Conservation (phyloP, 2,113 vertebrate species). For the Triplophysa rosa region DNA sequence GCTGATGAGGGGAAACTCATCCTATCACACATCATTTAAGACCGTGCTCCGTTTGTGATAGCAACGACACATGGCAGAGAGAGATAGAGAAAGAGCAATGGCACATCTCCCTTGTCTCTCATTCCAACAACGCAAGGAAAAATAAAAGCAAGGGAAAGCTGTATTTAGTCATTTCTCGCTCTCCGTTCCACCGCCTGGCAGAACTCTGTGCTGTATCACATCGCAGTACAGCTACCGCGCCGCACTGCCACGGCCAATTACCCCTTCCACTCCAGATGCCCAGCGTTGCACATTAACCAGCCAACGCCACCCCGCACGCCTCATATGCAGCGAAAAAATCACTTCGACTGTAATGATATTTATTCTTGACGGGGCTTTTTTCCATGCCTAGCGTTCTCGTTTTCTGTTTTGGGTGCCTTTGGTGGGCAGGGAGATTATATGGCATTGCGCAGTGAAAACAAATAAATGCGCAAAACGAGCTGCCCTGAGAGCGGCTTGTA, state of each 20-base stretch:
- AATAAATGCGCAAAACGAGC: slow-evolving; percentile 72
- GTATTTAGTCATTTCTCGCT: slow-evolving; percentile 64
- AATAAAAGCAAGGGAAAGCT: slow-evolving; percentile 57
- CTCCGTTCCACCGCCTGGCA: slow-evolving; percentile 53
- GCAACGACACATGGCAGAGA: slow-evolving; percentile 42
- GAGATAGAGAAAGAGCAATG: neutral
- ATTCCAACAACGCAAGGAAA: slow-evolving; percentile 26
- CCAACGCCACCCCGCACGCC: slow-evolving; percentile 32
- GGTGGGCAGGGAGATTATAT: slow-evolving; percentile 31
- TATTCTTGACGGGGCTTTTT: slow-evolving; percentile 73
- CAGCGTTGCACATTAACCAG: slow-evolving; percentile 64
- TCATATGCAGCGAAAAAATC: slow-evolving; percentile 65
- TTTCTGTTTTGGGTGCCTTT: slow-evolving; percentile 69
- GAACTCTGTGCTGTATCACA: slow-evolving; percentile 60
- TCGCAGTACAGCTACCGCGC: neutral
- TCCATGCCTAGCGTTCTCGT: slow-evolving; percentile 63
- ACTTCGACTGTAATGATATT: slow-evolving; percentile 74
- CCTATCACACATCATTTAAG: slow-evolving; percentile 61
- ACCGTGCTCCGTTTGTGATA: slow-evolving; percentile 58
- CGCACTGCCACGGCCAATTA: slow-evolving; percentile 61
- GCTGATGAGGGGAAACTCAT: slow-evolving; percentile 47
- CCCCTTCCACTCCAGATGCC: slow-evolving; percentile 54
- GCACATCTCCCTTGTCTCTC: neutral
- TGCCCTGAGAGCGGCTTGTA: slow-evolving; percentile 73
- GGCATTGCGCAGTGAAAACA: slow-evolving; percentile 74